phyloP scores from a whole-genome alignment of 2,113 vertebrate species.

The Thamnaconus septentrionalis region DNA sequence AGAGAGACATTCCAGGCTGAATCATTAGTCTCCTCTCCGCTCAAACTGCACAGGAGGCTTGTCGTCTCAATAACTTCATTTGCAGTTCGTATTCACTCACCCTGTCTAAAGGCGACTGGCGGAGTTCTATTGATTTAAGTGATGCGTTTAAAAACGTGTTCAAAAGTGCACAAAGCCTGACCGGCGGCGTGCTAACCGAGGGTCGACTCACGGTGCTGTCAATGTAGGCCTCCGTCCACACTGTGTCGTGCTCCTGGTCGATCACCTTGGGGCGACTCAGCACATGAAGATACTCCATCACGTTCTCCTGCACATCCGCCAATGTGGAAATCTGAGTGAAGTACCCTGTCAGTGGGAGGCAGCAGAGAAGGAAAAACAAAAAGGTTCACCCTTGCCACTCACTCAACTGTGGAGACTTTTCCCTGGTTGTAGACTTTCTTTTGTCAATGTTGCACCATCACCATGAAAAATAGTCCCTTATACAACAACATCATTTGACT shows the following conservation, averaged over 20 bases:
- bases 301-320: conserved; percentile 97
- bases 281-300: conserved; percentile 98
- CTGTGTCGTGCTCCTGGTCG: conserved; percentile 93
- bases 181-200: neutral
- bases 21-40: conserved; percentile 82
- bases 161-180: neutral
- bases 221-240: conserved; percentile 98
- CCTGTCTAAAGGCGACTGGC: conserved; percentile 2
- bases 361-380: neutral
- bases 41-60: conserved; percentile 86
- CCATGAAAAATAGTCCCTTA: neutral
- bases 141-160: too few relatives aligned
- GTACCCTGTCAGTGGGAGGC: conserved; percentile 80
- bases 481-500: too few relatives aligned
- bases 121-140: too few relatives aligned
- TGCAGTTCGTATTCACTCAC: conserved; percentile 51
- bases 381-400: too few relatives aligned
- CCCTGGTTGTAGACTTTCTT: neutral
- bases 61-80: conserved; percentile 93
- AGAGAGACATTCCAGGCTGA: conserved; percentile 74
- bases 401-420: neutral
- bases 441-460: neutral
- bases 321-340: conserved; percentile 98
- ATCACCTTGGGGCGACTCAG: conserved; percentile 98
- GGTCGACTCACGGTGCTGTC: conserved; percentile 93